Evolutionary conservation across 64 coral and sea anemone genomes (phyloP), one percentile per base, ranked within the genome.

Genomic region (Acropora yongei): DNA sequence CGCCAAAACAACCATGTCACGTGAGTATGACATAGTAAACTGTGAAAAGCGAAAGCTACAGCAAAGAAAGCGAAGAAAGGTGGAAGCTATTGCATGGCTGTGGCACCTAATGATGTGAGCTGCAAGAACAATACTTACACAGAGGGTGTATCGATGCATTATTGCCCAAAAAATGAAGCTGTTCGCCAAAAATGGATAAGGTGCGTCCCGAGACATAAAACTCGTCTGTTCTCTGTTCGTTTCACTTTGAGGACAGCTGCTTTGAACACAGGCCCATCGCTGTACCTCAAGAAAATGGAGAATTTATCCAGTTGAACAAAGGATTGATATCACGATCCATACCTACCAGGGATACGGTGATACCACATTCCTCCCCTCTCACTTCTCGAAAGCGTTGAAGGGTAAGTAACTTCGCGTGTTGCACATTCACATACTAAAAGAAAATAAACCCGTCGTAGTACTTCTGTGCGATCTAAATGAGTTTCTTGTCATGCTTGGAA

Each of bases 61-160:
- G 89, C 89, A 75, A 89, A 89, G 50, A 78, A 89, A 89, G 87
- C 3, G 74, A 89, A 89, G 72, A 84, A 76, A 86, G 79, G 89
- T 74, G 79, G 89, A 50, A 47, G 69, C 40, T 91, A 91, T 44
- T 84, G 89, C 47, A 68, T 84, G 20, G 68, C 80, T 84, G 68
- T 69, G 42, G 89, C 89, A 39, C 89, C 89, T 81, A 91, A 84
- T 30, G 17, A 91, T 75, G 63, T 84, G 47, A 85, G 89, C 58
- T 91, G 89, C 0, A 91, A 81, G 47, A 91, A 84, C 40, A 91
- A 79, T 81, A 85, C 89, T n/a, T 91, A 53, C 49, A 91, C 80
- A 73, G 8, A 69, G 69, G 79, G 80, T 86, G 41, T 85, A 86
- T 63, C 47, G 12, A 92, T 92, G 81, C 81, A 92, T 47, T 74